Conservation (phyloP, 2,797 vertebrate species). For the Epinephelus malabaricus region DNA sequence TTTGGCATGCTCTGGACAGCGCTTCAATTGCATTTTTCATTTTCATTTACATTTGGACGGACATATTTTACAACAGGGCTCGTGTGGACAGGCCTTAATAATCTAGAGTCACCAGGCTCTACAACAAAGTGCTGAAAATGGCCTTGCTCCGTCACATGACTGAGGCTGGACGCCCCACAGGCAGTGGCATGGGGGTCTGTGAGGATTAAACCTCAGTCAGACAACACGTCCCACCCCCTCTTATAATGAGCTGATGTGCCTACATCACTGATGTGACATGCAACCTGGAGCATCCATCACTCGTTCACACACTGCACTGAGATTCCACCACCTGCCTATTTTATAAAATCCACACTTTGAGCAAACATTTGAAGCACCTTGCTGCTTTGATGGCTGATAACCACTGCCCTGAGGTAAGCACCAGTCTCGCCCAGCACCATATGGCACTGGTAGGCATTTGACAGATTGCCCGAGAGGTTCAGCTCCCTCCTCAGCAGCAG, state of each 20-base stretch:
- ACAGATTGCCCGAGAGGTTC: conserved; percentile 35
- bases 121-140: conserved; percentile 14
- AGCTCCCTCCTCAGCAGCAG: conserved; percentile 19
- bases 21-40: too few relatives aligned
- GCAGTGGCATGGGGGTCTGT: conserved; percentile 14
- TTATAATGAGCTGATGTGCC: background rate
- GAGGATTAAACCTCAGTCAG: conserved; percentile 34
- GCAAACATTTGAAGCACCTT: conserved; percentile 15
- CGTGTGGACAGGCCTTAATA: too few relatives aligned
- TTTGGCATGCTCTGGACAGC: too few relatives aligned
- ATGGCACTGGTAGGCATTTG: conserved; percentile 45
- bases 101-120: background rate
- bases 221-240: background rate
- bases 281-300: background rate
- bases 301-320: background rate
- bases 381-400: background rate
- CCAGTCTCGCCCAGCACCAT: conserved; percentile 28
- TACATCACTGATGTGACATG: background rate
- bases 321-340: background rate
- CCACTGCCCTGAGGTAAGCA: conserved; percentile 27
- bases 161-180: background rate
- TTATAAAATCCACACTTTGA: conserved; percentile 26
- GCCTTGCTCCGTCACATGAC: background rate
- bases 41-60: too few relatives aligned
- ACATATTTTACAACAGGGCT: too few relatives aligned